Evolutionary conservation across 2,888 invertebrate genomes (phyloP).

Genomic region (Abrostola tripartita): DNA sequence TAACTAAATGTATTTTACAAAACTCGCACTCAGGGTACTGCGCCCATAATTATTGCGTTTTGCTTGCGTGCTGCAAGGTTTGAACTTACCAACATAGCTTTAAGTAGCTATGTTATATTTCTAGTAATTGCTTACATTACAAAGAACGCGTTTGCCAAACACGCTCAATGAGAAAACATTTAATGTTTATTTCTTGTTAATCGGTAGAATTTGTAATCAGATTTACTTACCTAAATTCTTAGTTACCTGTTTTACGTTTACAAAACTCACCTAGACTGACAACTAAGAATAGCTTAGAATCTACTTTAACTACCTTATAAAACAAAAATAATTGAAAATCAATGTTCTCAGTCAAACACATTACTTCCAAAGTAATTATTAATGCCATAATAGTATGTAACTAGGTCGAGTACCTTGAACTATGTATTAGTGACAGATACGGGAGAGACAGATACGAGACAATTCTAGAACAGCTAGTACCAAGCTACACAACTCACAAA

Average conservation of each 20-base stretch:
- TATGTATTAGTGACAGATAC: conserved; percentile 39
- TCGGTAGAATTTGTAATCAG: neutral
- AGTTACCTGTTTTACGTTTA: neutral
- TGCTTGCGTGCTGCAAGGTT: conserved; percentile 1
- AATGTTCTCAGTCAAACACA: conserved; percentile 29
- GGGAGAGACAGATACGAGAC: too few species aligned
- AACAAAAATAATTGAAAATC: conserved; percentile 34
- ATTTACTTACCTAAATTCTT: neutral
- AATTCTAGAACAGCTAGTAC: conserved; percentile 20
- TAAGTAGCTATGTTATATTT: neutral
- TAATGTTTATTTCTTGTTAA: neutral
- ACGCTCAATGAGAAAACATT: neutral
- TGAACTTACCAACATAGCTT: neutral
- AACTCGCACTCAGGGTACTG: neutral
- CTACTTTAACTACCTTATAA: conserved; percentile 1
- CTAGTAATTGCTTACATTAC: conserved; percentile 1
- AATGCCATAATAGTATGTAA: conserved; percentile 37
- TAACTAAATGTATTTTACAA: too few species aligned
- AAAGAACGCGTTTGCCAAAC: conserved; percentile 1
- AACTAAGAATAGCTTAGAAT: conserved; percentile 9
- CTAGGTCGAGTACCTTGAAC: conserved; percentile 42
- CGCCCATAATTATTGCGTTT: neutral
- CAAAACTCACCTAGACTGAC: conserved; percentile 9
- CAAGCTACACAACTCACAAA: conserved; percentile 31
- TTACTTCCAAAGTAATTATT: conserved; percentile 30